These are phyloP conservation scores for Lycaena phlaeas DNA, from an alignment of 2,888 invertebrate species.

Conservation along the genomic window DNA sequence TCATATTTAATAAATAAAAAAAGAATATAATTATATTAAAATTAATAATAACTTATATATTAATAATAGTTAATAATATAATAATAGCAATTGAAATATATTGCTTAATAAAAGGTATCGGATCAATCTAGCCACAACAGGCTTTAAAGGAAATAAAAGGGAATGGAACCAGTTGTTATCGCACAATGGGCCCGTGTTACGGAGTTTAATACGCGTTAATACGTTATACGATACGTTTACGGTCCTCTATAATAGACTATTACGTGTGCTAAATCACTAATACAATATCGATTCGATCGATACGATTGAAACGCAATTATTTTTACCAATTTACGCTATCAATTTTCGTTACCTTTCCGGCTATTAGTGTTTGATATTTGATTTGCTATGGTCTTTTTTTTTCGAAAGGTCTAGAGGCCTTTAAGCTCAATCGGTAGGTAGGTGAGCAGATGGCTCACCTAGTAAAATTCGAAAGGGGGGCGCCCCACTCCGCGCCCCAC, in stretches of 20 bases:
- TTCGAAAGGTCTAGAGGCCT: no score
- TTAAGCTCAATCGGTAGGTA: no score
- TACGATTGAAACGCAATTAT: slow-evolving; percentile 25
- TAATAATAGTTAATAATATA: no score
- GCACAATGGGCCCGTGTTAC: slow-evolving; percentile 32
- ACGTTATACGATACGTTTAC: slow-evolving; percentile 42
- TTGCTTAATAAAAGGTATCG: neutral
- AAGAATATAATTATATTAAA: no score
- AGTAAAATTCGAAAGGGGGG: no score
- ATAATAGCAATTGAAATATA: no score
- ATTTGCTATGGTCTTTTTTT: no score
- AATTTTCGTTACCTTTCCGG: slow-evolving; percentile 1
- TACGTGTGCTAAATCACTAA: slow-evolving; percentile 31
- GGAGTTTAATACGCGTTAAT: slow-evolving; percentile 36
- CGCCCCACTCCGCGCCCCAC: no score
- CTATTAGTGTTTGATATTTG: neutral
- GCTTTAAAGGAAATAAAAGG: slow-evolving; percentile 7
- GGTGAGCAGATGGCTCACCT: no score
- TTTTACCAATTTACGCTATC: slow-evolving; percentile 11
- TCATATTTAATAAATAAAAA: no score
- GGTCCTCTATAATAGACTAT: slow-evolving; percentile 35
- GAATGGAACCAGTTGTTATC: slow-evolving; percentile 35
- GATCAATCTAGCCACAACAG: slow-evolving; percentile 4
- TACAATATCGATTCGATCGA: slow-evolving; percentile 23
- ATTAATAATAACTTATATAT: no score